Base-by-base conservation (phyloP, 1,140 invertebrate species). In the Orius insidiosus region DNA sequence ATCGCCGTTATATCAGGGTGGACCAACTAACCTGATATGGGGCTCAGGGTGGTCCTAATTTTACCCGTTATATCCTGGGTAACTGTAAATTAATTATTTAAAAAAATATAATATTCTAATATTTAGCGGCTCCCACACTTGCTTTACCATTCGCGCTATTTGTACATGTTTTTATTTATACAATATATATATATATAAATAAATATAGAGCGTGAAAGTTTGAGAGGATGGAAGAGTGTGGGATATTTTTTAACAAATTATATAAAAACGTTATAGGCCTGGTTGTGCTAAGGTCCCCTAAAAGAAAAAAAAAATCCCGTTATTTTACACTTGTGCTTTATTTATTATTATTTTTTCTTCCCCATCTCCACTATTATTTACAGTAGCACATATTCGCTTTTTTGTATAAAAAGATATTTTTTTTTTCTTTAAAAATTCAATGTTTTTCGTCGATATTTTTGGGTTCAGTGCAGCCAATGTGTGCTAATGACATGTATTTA, bases 91-190 rank as follows among this genome's bases (percentile, higher is more conserved):
- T 49, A 24, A 47, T n/a, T 38, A 37, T 18, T 38, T 34, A 34
- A 43, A 48, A 43, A 48, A 48, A 48, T 43, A 49, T 45, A n/a
- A 13, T 38, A 31, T 11, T 18, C 24, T 36, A 49, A 37, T 33
- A 49, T 30, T 45, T 49, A 49, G 47, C 47, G 19, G 47, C 47
- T 45, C 47, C 47, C 47, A 49, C 47, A 45, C 38, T 49, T 42
- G 47, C 47, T 49, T 48, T 42, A 42, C 47, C 44, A 44, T 44
- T 49, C 30, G 41, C 47, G 47, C 47, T 49, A 31, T 49, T 45
- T 49, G 41, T 43, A 43, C 41, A 31, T 43, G 41, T 43, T 43
- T 40, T 43, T 31, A 43, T 43, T 43, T 43, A 24, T 9, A 32
- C 18, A 40, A 13, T 18, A 31, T 43, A 24, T 43, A 43, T 24